phyloP scores from a whole-genome alignment of 2,797 vertebrate species.

The Alectoris magna region DNA sequence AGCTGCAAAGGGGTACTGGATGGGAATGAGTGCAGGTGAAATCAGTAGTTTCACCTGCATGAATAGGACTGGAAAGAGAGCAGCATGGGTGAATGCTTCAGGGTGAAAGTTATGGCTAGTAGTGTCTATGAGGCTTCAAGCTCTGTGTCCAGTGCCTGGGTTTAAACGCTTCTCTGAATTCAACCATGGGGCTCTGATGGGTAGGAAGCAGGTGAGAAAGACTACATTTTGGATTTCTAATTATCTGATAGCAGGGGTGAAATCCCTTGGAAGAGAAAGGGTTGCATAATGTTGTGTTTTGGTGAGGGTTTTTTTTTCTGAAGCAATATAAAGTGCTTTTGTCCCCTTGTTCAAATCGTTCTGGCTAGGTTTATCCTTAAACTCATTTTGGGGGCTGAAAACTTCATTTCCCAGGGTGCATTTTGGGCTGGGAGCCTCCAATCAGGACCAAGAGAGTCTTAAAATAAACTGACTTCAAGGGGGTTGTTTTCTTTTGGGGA shows the following conservation, averaged over 20 bases:
- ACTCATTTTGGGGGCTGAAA: not conserved
- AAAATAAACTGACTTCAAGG: not conserved
- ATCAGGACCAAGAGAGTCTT: not conserved
- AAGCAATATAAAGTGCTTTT: rapidly evolving
- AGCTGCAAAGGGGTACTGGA: not conserved
- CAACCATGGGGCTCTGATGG: rapidly evolving
- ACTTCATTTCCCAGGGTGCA: conserved; percentile 25
- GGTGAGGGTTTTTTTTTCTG: not conserved
- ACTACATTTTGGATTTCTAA: not conserved
- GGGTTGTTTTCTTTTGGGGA: rapidly evolving
- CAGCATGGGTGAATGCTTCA: rapidly evolving
- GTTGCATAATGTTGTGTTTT: no score
- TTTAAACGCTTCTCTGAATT: rapidly evolving
- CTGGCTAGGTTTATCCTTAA: rapidly evolving
- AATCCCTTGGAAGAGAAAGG: rapidly evolving
- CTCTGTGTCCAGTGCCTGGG: rapidly evolving
- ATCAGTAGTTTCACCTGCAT: not conserved
- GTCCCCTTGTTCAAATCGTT: rapidly evolving
- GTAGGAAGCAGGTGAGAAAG: not conserved
- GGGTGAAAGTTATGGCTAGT: rapidly evolving
- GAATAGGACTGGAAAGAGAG: not conserved
- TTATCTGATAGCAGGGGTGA: rapidly evolving
- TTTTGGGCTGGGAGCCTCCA: not conserved
- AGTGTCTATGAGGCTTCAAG: rapidly evolving
- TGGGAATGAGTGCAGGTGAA: not conserved